These are phyloP conservation scores for Dicyrtomina minuta DNA, from an alignment of 2,888 invertebrate genomes.

Conservation along the genomic window DNA sequence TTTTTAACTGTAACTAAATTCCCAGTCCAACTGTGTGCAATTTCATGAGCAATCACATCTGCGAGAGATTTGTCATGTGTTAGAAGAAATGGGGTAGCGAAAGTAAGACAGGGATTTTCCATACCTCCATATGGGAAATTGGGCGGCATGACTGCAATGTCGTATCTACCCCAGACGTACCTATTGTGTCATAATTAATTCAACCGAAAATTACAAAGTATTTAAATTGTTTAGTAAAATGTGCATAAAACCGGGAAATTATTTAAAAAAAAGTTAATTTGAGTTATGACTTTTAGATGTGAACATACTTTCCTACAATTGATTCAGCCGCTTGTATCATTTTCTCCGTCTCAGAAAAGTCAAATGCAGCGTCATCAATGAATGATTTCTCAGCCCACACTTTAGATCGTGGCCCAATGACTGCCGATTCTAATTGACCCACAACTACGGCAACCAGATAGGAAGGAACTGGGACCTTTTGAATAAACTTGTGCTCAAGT, in stretches of 20 bases:
- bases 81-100: slow-evolving; percentile 63
- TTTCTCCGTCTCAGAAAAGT: slow-evolving; percentile 83
- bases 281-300: too few species aligned
- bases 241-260: too few species aligned
- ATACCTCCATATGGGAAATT: slow-evolving; percentile 87
- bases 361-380: slow-evolving; percentile 78
- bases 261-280: too few species aligned
- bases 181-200: too few species aligned
- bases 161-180: slow-evolving; percentile 88
- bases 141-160: slow-evolving; percentile 82
- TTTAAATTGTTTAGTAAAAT: too few species aligned
- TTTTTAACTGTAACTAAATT: slow-evolving; percentile 89
- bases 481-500: slow-evolving; percentile 65
- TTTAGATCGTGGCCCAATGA: slow-evolving; percentile 74
- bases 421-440: slow-evolving; percentile 73
- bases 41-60: slow-evolving; percentile 90
- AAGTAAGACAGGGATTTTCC: slow-evolving; percentile 95
- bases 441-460: slow-evolving; percentile 88
- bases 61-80: slow-evolving; percentile 84
- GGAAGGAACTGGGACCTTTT: slow-evolving; percentile 80
- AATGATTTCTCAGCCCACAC: slow-evolving; percentile 89
- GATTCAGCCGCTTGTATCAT: slow-evolving; percentile 79
- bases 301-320: slow-evolving; percentile 65
- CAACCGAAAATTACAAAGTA: too few species aligned
- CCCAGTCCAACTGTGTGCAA: slow-evolving; percentile 93